A percentile compares a stretch with the other conserved stretches of the same genome.
These are phyloP conservation scores for Leiothrix lutea DNA, from an alignment of 2,113 vertebrate genomes.

Conservation along the genomic window DNA sequence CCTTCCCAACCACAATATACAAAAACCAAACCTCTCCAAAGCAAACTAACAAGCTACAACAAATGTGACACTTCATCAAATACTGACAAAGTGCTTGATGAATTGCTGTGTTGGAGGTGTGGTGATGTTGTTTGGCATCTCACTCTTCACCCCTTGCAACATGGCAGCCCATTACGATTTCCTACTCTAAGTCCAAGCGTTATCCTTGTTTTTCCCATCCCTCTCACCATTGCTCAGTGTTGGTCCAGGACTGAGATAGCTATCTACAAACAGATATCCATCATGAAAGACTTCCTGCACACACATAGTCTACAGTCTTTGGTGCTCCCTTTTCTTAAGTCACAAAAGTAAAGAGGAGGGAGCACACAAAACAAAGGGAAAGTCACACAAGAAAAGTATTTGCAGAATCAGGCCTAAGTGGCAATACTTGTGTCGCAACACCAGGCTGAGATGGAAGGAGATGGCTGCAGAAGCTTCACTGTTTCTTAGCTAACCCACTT, in stretches of 20 bases:
- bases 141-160: background rate
- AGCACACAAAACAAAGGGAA: background rate
- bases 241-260: background rate
- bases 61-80: background rate
- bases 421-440: background rate
- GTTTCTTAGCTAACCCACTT: background rate
- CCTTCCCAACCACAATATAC: background rate
- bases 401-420: background rate
- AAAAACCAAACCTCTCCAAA: background rate
- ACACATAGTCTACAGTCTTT: background rate
- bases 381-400: background rate
- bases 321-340: background rate
- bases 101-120: background rate
- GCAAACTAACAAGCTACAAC: background rate
- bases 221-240: background rate
- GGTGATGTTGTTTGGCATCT: background rate
- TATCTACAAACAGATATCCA: background rate
- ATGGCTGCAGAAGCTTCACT: background rate
- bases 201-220: background rate
- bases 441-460: background rate
- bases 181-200: fast-evolving
- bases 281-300: background rate
- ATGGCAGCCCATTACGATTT: background rate
- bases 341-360: background rate
- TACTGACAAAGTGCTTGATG: background rate